Conservation (phyloP, 2,113 vertebrate genomes). For the Percopsis transmontana region DNA sequence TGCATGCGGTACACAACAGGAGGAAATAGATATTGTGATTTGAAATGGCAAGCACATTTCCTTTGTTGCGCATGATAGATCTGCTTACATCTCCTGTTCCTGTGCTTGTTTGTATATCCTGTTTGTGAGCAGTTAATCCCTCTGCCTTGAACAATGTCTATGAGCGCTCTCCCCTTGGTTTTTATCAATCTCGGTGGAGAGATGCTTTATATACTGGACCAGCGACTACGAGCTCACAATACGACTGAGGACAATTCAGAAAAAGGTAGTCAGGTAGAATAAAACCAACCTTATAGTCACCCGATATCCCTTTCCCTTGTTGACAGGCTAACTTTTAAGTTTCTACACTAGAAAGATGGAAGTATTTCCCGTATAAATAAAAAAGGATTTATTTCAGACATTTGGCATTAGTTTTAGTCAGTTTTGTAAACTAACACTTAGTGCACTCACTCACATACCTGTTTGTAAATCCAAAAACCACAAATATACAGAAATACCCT, state of each 20-base stretch:
- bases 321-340: too few relatives aligned
- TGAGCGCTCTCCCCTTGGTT: slow-evolving; percentile 85
- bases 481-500: too few relatives aligned
- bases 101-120: slow-evolving; percentile 1
- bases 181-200: slow-evolving; percentile 92
- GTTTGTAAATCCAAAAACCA: too few relatives aligned
- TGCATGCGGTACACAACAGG: neutral
- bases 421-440: too few relatives aligned
- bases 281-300: neutral
- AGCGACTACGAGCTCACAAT: slow-evolving; percentile 84
- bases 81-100: neutral
- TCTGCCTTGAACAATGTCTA: slow-evolving; percentile 77
- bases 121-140: slow-evolving; percentile 14
- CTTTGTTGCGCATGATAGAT: neutral
- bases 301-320: too few relatives aligned
- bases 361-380: too few relatives aligned
- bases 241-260: slow-evolving; percentile 84
- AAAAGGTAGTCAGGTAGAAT: slow-evolving; percentile 81
- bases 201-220: slow-evolving; percentile 95
- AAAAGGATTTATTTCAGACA: too few relatives aligned
- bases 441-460: too few relatives aligned
- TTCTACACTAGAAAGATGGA: too few relatives aligned
- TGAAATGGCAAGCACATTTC: slow-evolving; percentile 10
- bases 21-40: slow-evolving; percentile 19
- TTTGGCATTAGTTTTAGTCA: too few relatives aligned